A percentile compares a stretch with the other conserved stretches of the same genome.
Conservation (phyloP, 2,888 invertebrate species). For the Athetis lepigone region DNA sequence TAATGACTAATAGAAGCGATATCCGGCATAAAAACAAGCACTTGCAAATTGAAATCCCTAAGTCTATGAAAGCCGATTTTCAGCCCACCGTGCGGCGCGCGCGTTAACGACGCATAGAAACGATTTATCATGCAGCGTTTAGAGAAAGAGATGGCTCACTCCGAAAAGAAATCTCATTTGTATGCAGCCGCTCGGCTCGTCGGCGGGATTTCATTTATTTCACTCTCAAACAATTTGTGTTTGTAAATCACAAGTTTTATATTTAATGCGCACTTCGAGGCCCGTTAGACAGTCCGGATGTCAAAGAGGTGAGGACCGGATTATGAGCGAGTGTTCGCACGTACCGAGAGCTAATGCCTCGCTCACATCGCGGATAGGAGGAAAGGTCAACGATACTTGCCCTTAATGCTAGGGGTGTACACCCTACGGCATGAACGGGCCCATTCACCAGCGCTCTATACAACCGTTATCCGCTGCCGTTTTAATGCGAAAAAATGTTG, state of each 20-base stretch:
- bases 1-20: too few relatives aligned
- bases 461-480: conserved; percentile 77
- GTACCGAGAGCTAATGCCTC: conserved; percentile 67
- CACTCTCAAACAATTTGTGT: conserved; percentile 85
- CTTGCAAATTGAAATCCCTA: too few relatives aligned
- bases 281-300: conserved; percentile 82
- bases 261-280: conserved; percentile 70
- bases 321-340: conserved; percentile 75
- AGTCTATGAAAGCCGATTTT: too few relatives aligned
- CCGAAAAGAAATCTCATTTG: conserved; percentile 86
- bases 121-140: conserved; percentile 85
- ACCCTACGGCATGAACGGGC: conserved; percentile 71
- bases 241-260: conserved; percentile 84
- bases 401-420: conserved; percentile 74
- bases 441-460: conserved; percentile 75
- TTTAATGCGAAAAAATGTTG: conserved; percentile 78
- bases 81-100: too few relatives aligned
- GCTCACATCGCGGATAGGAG: conserved; percentile 61
- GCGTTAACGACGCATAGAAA: conserved; percentile 86
- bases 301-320: conserved; percentile 78
- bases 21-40: too few relatives aligned
- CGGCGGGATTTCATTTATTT: conserved; percentile 82
- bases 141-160: conserved; percentile 86
- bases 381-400: conserved; percentile 76
- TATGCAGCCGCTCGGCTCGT: conserved; percentile 77